Evolutionary conservation across 2,797 vertebrate species (phyloP), one percentile per base, ranked within the genome.

Genomic region (Adrianichthys oophorus): DNA sequence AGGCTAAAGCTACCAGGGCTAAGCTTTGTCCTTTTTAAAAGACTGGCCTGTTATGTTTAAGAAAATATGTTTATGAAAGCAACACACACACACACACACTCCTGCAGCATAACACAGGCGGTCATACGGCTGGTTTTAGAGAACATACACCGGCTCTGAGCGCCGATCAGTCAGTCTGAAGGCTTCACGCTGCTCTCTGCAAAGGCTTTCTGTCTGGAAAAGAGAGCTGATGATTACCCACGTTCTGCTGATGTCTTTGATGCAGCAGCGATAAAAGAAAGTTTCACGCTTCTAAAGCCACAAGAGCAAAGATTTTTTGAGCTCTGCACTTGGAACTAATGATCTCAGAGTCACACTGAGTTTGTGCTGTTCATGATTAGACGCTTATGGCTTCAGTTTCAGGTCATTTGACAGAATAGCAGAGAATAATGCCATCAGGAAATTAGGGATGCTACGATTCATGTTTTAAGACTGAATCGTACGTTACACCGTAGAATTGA

Each of bases 1-100:
- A 85, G 82, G 80, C 80, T 81, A 58, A 67, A 21, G 40, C 59
- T 52, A 79, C 84, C 79, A 85, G 88, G 85, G 87, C 77, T 82
- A 61, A 42, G 59, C 26, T 17, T 21, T 46, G 18, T 46, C 4
- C 23, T 60, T 63, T 55, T 52, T 67, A 60, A 77, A 74, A 74
- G 71, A 53, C 56, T 77, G 69, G 29, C 59, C 53, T 56, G 24
- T 70, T 72, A 68, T n/a, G n/a, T n/a, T n/a, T n/a, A n/a, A n/a
- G n/a, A n/a, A n/a, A n/a, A n/a, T n/a, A n/a, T n/a, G n/a, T n/a
- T n/a, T n/a, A n/a, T n/a, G 17, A 50, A 68, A 68, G 55, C 15
- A 26, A 60, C 12, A 51, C 41, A 44, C 41, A 26, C 61, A 42
- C 44, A 59, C 41, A 51, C 26, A 59, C 41, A 54, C n/a, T 41